Conservation (phyloP, 2,797 vertebrate genomes). For the Linurgus olivaceus region DNA sequence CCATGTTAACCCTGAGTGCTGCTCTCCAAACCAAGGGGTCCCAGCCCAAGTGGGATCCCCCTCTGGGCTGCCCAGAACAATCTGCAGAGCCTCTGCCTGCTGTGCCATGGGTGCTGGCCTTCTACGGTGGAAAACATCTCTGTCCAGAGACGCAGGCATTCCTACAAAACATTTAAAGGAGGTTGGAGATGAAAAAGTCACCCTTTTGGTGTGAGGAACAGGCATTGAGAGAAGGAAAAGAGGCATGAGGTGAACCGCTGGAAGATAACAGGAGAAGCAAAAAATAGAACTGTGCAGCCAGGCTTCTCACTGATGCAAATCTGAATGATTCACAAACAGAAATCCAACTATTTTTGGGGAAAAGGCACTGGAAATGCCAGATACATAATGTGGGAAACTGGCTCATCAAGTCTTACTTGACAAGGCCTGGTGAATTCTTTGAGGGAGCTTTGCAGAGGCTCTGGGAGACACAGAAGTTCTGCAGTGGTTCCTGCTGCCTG, state of each 20-base stretch:
- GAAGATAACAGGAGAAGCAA: not conserved
- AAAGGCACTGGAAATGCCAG: not conserved
- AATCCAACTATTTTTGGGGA: not conserved
- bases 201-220: not conserved
- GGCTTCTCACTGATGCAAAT: not conserved
- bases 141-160: not conserved
- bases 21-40: not conserved
- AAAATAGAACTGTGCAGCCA: not conserved
- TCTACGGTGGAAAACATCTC: not conserved
- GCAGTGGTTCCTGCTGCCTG: not conserved
- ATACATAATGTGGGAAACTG: not conserved
- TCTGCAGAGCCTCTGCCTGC: not conserved
- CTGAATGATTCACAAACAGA: not conserved
- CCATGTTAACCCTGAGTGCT: not conserved
- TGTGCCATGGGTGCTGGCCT: not conserved
- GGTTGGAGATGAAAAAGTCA: not conserved
- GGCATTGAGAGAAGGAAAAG: not conserved
- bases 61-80: not conserved
- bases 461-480: not conserved
- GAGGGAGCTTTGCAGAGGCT: not conserved
- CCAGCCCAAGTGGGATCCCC: not conserved
- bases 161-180: not conserved
- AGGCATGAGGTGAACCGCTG: not conserved
- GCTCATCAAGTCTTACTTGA: not conserved
- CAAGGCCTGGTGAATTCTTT: not conserved